Evolutionary conservation across 2,888 invertebrate genomes (phyloP), one percentile per base, ranked within the genome.

Genomic region (Drosophila kuntzei): DNA sequence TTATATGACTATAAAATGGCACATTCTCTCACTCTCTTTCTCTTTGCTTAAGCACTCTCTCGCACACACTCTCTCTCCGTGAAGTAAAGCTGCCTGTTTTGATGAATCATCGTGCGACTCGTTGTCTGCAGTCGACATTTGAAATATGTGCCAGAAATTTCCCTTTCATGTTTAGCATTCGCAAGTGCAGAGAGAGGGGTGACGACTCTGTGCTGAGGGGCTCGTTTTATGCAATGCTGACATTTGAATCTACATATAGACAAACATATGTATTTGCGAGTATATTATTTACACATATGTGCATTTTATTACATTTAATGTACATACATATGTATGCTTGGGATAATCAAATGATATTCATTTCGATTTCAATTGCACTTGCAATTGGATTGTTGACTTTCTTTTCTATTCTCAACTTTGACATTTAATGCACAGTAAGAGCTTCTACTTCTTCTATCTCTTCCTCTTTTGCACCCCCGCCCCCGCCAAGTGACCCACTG

Each of bases 101-200:
- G 47, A 79, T 86, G 86, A 86, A 68, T 86, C 86, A 86, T 76
- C 76, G 50, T 80, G 89, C 71, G 85, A 84, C 83, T 67, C 55
- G 65, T 78, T 87, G 89, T 84, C 87, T 87, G 76, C 79, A 72
- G 62, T 78, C 72, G 62, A 57, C 70, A 71, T 63, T 71, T 65
- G 60, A 81, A 89, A 88, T 76, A 78, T 81, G 78, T 87, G 87
- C 85, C 85, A 89, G 87, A 89, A 89, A 87, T 87, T 87, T 87
- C 87, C 80, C 87, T 87, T 87, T 87, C 90, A 84, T 81, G 74
- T 84, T 79, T 69, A 61, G 58, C 71, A 34, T 66, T 78, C 49
- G 65, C 59, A 59, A 63, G 49, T 58, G 62, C 54, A 27, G 25
- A 43, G 22, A 43, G 46, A 27, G 46, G 49, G 44, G 51, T 46